Evolutionary conservation across 2,888 invertebrate species (phyloP), one percentile per base, ranked within the genome.

Genomic region (Tenthredo distinguenda): DNA sequence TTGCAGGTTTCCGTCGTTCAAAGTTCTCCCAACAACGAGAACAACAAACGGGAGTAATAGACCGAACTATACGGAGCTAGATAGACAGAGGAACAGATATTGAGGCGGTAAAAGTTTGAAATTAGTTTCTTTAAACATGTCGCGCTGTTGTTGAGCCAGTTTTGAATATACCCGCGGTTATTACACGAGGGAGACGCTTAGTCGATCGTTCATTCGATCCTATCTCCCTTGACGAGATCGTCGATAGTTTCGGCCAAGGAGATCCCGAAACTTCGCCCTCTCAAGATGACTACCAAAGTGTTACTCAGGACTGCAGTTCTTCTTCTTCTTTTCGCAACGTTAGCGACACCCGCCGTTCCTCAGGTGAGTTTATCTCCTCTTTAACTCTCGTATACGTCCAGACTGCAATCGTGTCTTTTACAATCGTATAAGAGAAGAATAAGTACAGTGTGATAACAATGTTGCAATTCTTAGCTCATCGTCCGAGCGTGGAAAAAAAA

Each of bases 231-330:
- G 74, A 74, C 74, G 40, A 74, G 74, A 43, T 43, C 15, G 74
- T 74, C 43, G 74, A 5, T 12, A 40, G 43, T 40, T 74, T 74
- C 74, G 74, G 43, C 9, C 6, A 9, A 18, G 10, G 0, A 21
- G 26, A 18, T 31, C 0, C 43, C 74, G 74, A 26, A 43, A 40
- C 31, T 77, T 55, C 50, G 9, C 50, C 77, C 77, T 77, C 55
- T 86, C 72, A 79, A 84, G 71, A 82, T 31, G 86, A 86, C 31
- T 34, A 77, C 31, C 77, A 77, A 55, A 31, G 77, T 77, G 37
- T 77, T 77, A 55, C 85, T 89, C 86, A 89, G 86, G 89, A 90
- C 88, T 89, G 88, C 89, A 85, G 86, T 90, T 87, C 85, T 84
- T 18, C 12, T 89, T 85, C 76, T 87, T 37, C 85, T 91, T 72